These are phyloP conservation scores for Tenthredo scrophulariae DNA, from an alignment of 2,888 invertebrate species.

Conservation along the genomic window DNA sequence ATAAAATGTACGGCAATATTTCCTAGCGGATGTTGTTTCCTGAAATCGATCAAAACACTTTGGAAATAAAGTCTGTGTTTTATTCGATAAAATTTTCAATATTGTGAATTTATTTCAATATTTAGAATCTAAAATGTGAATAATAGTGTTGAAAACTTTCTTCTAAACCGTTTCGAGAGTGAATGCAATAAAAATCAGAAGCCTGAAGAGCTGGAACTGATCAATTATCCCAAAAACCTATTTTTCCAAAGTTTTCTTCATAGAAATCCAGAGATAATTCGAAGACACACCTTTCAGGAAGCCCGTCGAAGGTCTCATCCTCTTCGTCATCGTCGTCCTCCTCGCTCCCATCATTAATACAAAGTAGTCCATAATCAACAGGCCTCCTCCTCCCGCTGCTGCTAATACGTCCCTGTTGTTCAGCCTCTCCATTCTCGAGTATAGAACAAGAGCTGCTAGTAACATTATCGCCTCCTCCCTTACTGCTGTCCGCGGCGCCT, in stretches of 20 bases:
- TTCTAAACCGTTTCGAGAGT: background rate
- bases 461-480: constrained; percentile 67
- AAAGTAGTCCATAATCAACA: constrained; percentile 71
- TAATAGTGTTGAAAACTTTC: background rate
- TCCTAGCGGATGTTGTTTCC: background rate
- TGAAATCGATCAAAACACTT: background rate
- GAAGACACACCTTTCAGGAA: constrained; percentile 64
- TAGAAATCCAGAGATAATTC: background rate
- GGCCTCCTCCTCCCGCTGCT: constrained; percentile 77
- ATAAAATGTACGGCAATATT: background rate
- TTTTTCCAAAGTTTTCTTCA: background rate
- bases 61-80: background rate
- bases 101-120: background rate
- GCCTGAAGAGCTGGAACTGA: background rate
- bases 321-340: constrained; percentile 79
- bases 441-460: constrained; percentile 70
- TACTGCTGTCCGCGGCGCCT: constrained; percentile 68
- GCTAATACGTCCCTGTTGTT: constrained; percentile 66
- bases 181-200: background rate
- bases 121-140: background rate
- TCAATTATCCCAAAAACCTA: background rate
- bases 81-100: background rate
- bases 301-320: constrained; percentile 83
- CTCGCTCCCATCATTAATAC: constrained; percentile 35
- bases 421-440: constrained; percentile 72